Evolutionary conservation across 1,140 invertebrate genomes (phyloP), one percentile per base, ranked within the genome.

Genomic region (Drosophila pallidifrons): DNA sequence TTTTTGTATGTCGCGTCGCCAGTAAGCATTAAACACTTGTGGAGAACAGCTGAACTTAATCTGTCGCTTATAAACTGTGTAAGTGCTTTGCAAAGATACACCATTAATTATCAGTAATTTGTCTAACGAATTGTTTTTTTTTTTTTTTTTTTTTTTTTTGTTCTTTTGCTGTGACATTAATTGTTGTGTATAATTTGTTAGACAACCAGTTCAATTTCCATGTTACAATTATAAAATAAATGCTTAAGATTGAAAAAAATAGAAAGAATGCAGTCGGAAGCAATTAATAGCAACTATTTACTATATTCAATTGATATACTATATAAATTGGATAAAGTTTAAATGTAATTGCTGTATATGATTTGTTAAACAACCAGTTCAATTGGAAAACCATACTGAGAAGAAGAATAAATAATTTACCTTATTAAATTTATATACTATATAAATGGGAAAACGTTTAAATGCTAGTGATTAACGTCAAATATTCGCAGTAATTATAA

Each of bases 1-100:
- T 52, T 13, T 28, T 13, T 28, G 58, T 49, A 13, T 13, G 64
- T 69, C 47, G 38, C 10, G 64, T 69, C 47, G 38, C 10, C 55
- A 55, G 54, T 45, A 7, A 25, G 28, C 52, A 20, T 57, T 43
- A 25, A 55, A 15, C 47, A 61, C 54, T 46, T 5, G 20, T 15
- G 43, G 13, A n/a, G 25, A 30, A 15, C 47, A 32, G 32, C 5
- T 41, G 55, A 59, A 16, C 8, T 16, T 32, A 2, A 54, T 35
- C 38, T 20, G 8, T 10, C 38, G 35, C 16, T 28, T 15, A 15
- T 13, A 1, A 28, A 25, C 52, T 16, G n/a, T 54, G 49, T 45
- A 43, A 10, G 7, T 43, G 11, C 10, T 28, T 3, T 38, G 2
- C 7, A 38, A 38, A 38, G 7, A 38, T 38, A 32, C 38, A n/a